Conservation (phyloP, 92 coral and sea anemone genomes). For the Epizoanthus ramosus region DNA sequence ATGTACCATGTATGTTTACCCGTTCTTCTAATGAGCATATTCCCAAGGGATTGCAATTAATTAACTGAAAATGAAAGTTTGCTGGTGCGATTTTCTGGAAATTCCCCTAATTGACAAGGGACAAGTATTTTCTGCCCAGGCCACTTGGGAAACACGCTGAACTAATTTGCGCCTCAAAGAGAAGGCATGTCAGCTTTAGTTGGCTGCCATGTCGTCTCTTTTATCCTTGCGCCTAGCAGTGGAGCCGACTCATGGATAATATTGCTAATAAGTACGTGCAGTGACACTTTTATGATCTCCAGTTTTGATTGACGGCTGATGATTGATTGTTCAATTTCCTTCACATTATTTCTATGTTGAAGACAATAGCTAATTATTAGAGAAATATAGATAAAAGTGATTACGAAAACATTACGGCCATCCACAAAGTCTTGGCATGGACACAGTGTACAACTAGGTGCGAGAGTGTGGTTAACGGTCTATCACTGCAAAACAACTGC, state of each 20-base stretch:
- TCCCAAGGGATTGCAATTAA: slow-evolving; percentile 45
- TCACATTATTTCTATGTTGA: slow-evolving; percentile 80
- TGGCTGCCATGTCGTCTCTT: neutral
- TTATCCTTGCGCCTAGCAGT: neutral
- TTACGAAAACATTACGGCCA: slow-evolving; percentile 75
- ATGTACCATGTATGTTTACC: slow-evolving; percentile 8
- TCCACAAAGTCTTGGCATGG: slow-evolving; percentile 63
- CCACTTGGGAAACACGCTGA: slow-evolving; percentile 14
- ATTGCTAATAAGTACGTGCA: slow-evolving; percentile 73
- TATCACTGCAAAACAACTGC: slow-evolving; percentile 13
- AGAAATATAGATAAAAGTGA: slow-evolving; percentile 86
- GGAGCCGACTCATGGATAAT: slow-evolving; percentile 59
- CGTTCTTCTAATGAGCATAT: slow-evolving; percentile 30
- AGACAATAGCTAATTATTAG: slow-evolving; percentile 90
- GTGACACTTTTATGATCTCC: slow-evolving; percentile 48
- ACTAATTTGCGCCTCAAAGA: slow-evolving; percentile 23
- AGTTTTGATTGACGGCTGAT: slow-evolving; percentile 75
- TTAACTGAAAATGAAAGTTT: slow-evolving; percentile 40
- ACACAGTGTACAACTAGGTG: neutral
- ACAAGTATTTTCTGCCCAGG: neutral
- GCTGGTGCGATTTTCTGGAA: slow-evolving; percentile 37
- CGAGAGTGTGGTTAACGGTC: neutral
- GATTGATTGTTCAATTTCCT: slow-evolving; percentile 93
- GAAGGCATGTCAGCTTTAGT: neutral
- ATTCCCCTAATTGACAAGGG: slow-evolving; percentile 45